A percentile compares a stretch with the other conserved stretches of the same genome.
Conservation (phyloP, 2,113 vertebrate genomes). For the Mola mola region DNA sequence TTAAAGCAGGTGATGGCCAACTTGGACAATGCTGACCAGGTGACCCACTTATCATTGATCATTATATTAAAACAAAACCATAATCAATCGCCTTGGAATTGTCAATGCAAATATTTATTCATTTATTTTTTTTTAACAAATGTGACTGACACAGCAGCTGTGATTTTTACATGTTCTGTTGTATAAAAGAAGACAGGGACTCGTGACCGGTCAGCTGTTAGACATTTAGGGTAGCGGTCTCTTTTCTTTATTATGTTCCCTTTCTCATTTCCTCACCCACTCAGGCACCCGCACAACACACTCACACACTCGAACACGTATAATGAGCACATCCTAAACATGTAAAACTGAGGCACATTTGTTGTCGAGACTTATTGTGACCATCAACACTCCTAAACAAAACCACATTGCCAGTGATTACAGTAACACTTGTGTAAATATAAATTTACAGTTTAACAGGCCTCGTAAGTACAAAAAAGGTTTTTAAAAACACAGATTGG, state of each 20-base stretch:
- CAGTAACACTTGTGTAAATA: conserved; percentile 51
- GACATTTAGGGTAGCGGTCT: conserved; percentile 33
- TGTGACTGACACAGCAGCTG: conserved; percentile 58
- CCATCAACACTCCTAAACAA: conserved; percentile 47
- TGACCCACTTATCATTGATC: not conserved
- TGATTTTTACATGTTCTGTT: conserved; percentile 43
- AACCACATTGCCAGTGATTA: conserved; percentile 56
- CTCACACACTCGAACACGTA: conserved; percentile 28
- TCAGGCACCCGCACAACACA: conserved; percentile 14
- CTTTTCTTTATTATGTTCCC: conserved; percentile 26
- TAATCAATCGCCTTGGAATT: conserved; percentile 39
- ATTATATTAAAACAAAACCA: conserved; percentile 8
- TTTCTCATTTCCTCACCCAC: conserved; percentile 14
- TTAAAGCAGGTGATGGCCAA: too few relatives aligned
- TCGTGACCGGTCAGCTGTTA: conserved; percentile 23
- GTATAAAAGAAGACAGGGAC: conserved; percentile 62
- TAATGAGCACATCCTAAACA: conserved; percentile 38
- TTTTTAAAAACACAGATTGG: conserved; percentile 37
- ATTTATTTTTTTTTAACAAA: conserved; percentile 66
- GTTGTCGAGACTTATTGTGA: conserved; percentile 52
- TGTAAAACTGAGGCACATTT: conserved; percentile 70
- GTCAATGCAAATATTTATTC: conserved; percentile 77
- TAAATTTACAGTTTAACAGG: conserved; percentile 39
- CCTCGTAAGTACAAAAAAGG: conserved; percentile 39
- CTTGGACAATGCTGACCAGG: too few relatives aligned